Evolutionary conservation across 2,797 vertebrate genomes (phyloP), one percentile per base, ranked within the genome.

Genomic region (Remorina albescens): DNA sequence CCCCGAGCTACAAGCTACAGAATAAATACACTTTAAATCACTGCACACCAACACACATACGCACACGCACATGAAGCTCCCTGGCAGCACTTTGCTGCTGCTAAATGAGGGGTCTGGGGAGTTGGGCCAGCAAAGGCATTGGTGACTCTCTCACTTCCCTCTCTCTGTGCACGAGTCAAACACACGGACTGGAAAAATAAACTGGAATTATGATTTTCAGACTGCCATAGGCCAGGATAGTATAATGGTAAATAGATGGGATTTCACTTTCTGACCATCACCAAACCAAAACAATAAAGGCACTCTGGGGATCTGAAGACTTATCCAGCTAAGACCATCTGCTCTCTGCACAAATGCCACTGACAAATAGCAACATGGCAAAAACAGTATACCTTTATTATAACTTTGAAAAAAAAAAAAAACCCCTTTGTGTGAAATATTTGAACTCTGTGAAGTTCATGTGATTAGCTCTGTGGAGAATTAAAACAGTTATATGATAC

Each of bases 11-110:
- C 80, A 74, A 86, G 78, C 90, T 86, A 85, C 82, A 89, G 89
- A 91, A 91, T 89, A 89, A 91, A 91, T 88, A 91, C 82, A 89
- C 86, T 91, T 92, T 87, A 89, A 89, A 89, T 87, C 81, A 86
- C 61, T 23, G 8, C 69, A 18, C 60, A 18, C 57, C 41, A 4
- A 70, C 44, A 34, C 56, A 1, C 30, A 8, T 51, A 44, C 28
- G 34, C 56, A 55, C 28, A 67, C 46, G 30, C 49, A 49, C 37
- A 51, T 4, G 12, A 53, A 60, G 64, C 37, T 84, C 77, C 80
- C 82, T 82, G 49, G 71, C 81, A 88, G 83, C 85, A 87, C 76
- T 90, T 89, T 91, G 80, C 83, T 84, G 80, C 89, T 83, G 83
- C 92, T 91, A 92, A 93, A 93, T 89, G 85, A 89, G 85, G 80